Base-by-base conservation (phyloP, 1,140 invertebrate genomes). In the Hypsibius dujardini region DNA sequence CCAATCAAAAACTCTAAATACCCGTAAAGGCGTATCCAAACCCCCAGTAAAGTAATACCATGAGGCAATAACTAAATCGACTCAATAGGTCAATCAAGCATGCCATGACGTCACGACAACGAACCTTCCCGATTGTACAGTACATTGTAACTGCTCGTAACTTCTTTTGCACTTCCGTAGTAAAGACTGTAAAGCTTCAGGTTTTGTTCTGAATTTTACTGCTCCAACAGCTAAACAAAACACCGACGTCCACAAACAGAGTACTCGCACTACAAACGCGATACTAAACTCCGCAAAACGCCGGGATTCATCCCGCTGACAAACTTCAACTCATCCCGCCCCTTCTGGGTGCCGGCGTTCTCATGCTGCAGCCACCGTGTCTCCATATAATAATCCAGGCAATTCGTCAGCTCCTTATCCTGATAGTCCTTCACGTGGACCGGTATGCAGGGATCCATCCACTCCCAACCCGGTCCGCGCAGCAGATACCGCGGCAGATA, bases 401-500 rank as follows among this genome's bases (percentile, higher is more conserved):
- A 86, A 71, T 84, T 87, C 3, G 85, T 75, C 71, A 88, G 86
- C 82, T 95, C 92, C 74, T 86, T 85, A 7, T 86, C 82, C 28
- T 78, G 84, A 73, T 92, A 93, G 74, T 85, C 83, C 2, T 83
- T 80, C 0, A 90, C 85, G 74, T 82, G 74, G 15, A 96, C 77
- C 1, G 92, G 91, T 46, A 95, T 81, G 81, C 94, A 95, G 15
- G 92, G 92, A 80, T 95, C 91, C 62, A 95, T 74, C 75, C 86
- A 84, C 77, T 93, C 88, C 80, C 93, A 93, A 1, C 90, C 92
- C 82, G 86, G 81, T 78, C 85, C 85, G 72, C 80, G 82, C 0
- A 88, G 78, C 70, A 87, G 78, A 79, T 81, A 79, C 50, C 79
- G 60, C 28, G 88, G 89, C 71, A 86, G 81, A 76, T 84, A 72